Conservation (phyloP, 1,140 invertebrate species). For the Pseudomyrmex pallidus region DNA sequence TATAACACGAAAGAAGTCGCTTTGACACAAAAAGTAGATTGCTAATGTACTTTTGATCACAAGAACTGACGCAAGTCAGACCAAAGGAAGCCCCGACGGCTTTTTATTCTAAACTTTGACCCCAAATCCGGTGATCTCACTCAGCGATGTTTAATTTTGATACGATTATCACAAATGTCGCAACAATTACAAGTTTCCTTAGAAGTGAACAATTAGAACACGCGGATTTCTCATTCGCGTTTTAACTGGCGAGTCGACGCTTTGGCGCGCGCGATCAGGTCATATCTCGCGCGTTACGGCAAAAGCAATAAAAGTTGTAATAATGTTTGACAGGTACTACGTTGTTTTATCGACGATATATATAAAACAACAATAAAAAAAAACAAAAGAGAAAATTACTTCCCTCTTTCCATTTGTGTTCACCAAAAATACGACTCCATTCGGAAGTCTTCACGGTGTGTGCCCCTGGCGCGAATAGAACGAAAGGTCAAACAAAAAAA, state of each 20-base stretch:
- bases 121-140: too few species aligned
- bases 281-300: constrained; percentile 6
- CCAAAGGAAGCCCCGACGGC: too few species aligned
- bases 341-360: constrained; percentile 35
- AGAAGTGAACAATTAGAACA: too few species aligned
- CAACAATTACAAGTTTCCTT: too few species aligned
- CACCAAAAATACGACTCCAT: constrained; percentile 6
- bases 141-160: too few species aligned
- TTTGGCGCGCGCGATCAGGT: background rate
- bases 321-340: constrained; percentile 47
- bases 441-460: background rate
- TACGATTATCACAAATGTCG: too few species aligned
- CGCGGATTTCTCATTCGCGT: too few species aligned
- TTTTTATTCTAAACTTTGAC: too few species aligned
- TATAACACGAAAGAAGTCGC: too few species aligned
- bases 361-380: background rate
- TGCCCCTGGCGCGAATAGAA: background rate
- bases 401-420: background rate
- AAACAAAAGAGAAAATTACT: background rate
- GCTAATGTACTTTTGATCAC: too few species aligned
- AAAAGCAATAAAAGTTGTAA: constrained; percentile 41
- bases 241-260: background rate
- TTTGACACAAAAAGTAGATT: too few species aligned
- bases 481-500: background rate
- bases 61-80: too few species aligned